Evolutionary conservation across 2,888 invertebrate species (phyloP).

Genomic region (Troides aeacus): DNA sequence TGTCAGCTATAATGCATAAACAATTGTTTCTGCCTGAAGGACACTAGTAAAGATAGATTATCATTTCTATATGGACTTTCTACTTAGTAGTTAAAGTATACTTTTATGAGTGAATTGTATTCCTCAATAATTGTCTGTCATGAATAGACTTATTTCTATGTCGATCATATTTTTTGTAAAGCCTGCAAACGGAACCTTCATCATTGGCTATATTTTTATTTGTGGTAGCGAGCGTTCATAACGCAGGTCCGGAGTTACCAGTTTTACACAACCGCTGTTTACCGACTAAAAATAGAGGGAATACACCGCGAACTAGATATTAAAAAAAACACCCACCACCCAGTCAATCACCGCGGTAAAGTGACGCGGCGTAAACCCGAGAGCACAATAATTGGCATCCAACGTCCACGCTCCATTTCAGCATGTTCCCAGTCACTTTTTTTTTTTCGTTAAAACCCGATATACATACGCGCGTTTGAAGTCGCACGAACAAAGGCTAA

Average conservation of each 20-base stretch:
- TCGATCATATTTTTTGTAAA: background rate
- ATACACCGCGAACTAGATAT: slow-evolving; percentile 17
- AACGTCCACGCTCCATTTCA: slow-evolving; percentile 47
- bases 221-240: background rate
- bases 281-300: slow-evolving; percentile 17
- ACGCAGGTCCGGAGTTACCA: background rate
- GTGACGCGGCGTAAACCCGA: slow-evolving; percentile 39
- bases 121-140: too few relatives aligned
- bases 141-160: background rate
- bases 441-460: slow-evolving; percentile 21
- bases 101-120: too few relatives aligned
- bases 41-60: too few relatives aligned
- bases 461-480: slow-evolving; percentile 27
- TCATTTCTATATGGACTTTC: too few relatives aligned
- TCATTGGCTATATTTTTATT: background rate
- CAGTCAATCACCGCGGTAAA: slow-evolving; percentile 30
- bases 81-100: too few relatives aligned
- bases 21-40: too few relatives aligned
- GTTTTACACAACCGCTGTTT: slow-evolving; percentile 16
- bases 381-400: slow-evolving; percentile 64
- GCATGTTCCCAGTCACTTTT: slow-evolving; percentile 23
- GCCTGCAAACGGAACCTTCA: background rate
- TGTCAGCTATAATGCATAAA: too few relatives aligned
- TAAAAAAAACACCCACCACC: slow-evolving; percentile 22
- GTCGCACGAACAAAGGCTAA: slow-evolving; percentile 23